A percentile compares a stretch with the other conserved stretches of the same genome.
Evolutionary conservation across 2,113 vertebrate genomes (phyloP).

Genomic region (Erythrolamprus reginae): DNA sequence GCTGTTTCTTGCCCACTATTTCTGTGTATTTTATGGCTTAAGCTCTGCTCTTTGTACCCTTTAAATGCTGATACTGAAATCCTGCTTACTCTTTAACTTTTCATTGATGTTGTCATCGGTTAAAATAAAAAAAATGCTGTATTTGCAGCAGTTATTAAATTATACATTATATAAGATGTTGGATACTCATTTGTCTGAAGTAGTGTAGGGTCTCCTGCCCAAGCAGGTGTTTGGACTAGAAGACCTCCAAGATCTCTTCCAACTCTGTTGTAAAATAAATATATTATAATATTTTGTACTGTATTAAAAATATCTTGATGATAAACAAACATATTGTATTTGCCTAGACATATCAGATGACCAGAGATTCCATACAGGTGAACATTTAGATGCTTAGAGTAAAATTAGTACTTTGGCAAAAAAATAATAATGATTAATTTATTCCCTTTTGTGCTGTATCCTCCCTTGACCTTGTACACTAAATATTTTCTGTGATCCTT

Average conservation of each 20-base stretch:
- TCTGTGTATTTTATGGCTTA: background rate
- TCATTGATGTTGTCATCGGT: background rate
- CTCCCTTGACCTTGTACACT: background rate
- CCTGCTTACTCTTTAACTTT: background rate
- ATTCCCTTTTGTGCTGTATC: background rate
- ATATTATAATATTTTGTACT: background rate
- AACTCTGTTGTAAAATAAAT: too few relatives aligned
- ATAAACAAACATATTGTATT: background rate
- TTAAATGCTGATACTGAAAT: constrained; percentile 4
- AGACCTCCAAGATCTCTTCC: too few relatives aligned
- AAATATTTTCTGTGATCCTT: background rate
- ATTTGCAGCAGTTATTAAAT: background rate
- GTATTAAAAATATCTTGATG: background rate
- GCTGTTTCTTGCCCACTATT: background rate
- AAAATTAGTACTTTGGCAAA: background rate
- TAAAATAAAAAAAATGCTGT: background rate
- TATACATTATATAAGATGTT: too few relatives aligned
- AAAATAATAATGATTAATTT: background rate
- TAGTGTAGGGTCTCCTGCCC: too few relatives aligned
- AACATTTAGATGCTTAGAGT: background rate
- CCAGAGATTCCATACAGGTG: background rate
- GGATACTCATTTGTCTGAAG: too few relatives aligned
- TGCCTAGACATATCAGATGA: too few relatives aligned
- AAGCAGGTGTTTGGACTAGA: too few relatives aligned
- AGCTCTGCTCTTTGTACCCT: background rate